Evolutionary conservation across 2,888 invertebrate species (phyloP).

Genomic region (Meiosimyza decipiens): DNA sequence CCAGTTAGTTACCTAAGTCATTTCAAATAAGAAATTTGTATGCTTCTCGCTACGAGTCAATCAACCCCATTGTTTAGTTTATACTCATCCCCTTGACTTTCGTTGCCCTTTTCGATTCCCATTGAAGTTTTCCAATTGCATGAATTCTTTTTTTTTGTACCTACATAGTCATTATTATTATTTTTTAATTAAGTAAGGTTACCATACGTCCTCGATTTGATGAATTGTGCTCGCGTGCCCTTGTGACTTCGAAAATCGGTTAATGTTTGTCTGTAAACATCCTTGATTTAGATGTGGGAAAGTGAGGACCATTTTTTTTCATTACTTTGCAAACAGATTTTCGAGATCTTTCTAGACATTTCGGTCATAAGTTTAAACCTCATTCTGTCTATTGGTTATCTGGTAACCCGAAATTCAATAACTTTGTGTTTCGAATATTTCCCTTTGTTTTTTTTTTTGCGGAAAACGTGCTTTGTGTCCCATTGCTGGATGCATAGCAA

Average conservation of each 20-base stretch:
- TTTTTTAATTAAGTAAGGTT: no score
- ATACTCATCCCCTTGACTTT: background rate
- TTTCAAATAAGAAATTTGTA: slow-evolving; percentile 6
- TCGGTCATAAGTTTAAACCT: no score
- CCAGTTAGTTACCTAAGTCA: background rate
- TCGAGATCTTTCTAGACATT: background rate
- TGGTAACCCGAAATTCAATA: no score
- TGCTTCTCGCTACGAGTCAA: background rate
- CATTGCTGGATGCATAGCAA: background rate
- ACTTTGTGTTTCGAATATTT: background rate
- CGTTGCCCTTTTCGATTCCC: background rate
- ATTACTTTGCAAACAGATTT: slow-evolving; percentile 12
- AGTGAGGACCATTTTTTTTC: background rate
- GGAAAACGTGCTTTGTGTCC: background rate
- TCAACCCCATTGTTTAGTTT: background rate
- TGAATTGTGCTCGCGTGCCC: no score
- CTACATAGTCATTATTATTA: no score
- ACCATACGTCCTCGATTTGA: no score
- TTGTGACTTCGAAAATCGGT: no score
- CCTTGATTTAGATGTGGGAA: no score
- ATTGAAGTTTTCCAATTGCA: slow-evolving; percentile 14
- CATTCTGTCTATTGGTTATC: no score
- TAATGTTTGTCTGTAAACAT: no score
- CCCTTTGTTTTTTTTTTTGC: background rate
- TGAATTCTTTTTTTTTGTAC: background rate